Percentiles rank a stretch among this genome's conserved stretches.
phyloP scores from a whole-genome alignment of 2,113 vertebrate genomes.

The Lagopus leucura region DNA sequence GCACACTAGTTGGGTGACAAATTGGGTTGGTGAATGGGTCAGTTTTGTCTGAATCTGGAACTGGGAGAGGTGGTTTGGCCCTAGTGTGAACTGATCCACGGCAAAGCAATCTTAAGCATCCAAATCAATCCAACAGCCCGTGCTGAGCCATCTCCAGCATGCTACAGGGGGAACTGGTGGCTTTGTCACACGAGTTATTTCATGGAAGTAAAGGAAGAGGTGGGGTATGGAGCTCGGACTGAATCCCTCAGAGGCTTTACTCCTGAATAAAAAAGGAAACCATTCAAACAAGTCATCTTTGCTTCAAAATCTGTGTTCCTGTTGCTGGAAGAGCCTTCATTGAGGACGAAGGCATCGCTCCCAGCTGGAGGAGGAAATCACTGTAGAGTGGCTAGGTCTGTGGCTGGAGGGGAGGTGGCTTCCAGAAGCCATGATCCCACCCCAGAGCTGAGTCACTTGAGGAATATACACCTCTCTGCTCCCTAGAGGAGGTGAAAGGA shows the following conservation, averaged over 20 bases:
- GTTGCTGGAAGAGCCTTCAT: neutral
- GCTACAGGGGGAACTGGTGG: neutral
- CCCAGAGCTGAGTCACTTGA: neutral
- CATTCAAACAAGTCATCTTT: rapidly evolving
- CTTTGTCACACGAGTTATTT: neutral
- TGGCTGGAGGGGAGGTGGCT: neutral
- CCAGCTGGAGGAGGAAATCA: neutral
- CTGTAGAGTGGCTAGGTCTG: neutral
- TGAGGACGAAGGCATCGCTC: rapidly evolving
- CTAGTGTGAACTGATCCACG: neutral
- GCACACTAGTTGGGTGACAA: rapidly evolving
- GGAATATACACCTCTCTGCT: rapidly evolving
- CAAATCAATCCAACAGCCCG: neutral
- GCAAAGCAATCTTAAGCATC: neutral
- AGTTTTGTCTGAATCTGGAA: neutral
- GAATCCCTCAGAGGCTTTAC: rapidly evolving
- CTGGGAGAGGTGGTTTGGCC: neutral
- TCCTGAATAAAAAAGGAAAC: neutral
- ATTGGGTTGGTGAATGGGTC: neutral
- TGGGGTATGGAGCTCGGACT: neutral
- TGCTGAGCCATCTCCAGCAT: rapidly evolving
- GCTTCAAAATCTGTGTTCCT: neutral
- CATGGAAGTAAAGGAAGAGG: rapidly evolving
- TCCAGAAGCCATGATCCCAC: neutral
- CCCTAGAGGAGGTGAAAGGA: neutral